Conservation (phyloP, 2,113 vertebrate genomes). For the Pitta sordida region DNA sequence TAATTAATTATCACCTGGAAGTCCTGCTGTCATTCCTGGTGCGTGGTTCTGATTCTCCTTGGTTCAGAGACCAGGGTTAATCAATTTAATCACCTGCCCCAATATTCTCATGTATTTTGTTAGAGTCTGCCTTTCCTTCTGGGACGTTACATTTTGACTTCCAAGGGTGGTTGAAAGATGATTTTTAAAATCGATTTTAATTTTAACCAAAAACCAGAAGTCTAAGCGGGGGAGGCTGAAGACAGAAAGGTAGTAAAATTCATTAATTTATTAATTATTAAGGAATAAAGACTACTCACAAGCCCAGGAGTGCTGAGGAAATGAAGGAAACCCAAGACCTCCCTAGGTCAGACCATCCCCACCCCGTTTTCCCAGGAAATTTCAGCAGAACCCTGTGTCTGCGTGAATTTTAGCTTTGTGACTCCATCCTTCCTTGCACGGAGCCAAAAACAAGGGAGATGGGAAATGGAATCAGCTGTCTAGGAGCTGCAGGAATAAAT, state of each 20-base stretch:
- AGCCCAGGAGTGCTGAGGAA: too few relatives aligned
- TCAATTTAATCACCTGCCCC: conserved; percentile 4
- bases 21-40: conserved; percentile 18
- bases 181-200: conserved; percentile 29
- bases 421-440: conserved; percentile 7
- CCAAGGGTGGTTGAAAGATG: background rate
- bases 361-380: too few relatives aligned
- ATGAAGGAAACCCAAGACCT: too few relatives aligned
- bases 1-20: conserved; percentile 56
- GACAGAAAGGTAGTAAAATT: too few relatives aligned
- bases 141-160: conserved; percentile 50
- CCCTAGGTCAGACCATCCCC: too few relatives aligned
- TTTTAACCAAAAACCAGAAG: conserved; percentile 28
- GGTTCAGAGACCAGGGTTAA: background rate
- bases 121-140: background rate
- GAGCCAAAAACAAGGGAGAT: conserved; percentile 12
- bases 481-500: conserved; percentile 1
- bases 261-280: too few relatives aligned
- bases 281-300: too few relatives aligned
- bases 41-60: conserved; percentile 33
- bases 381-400: too few relatives aligned
- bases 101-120: background rate
- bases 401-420: background rate
- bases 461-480: conserved; percentile 48
- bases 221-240: conserved; percentile 6